A percentile compares a stretch with the other conserved stretches of the same genome.
These are phyloP conservation scores for Peromyscus maniculatus DNA, from an alignment of 2,113 vertebrate genomes.

Conservation along the genomic window DNA sequence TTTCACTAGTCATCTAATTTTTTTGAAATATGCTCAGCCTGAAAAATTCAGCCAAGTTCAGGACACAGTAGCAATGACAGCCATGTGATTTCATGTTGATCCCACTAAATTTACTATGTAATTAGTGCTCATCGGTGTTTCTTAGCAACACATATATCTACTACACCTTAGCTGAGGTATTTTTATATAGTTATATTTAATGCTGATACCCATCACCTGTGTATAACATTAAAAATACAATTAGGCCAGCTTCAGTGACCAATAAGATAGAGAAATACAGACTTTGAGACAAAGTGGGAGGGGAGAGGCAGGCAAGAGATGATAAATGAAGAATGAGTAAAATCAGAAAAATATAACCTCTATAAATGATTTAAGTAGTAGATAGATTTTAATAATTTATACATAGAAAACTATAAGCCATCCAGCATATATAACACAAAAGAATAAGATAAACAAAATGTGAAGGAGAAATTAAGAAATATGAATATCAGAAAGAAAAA, in stretches of 20 bases:
- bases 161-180: neutral
- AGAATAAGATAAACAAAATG: neutral
- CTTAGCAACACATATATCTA: neutral
- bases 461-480: neutral
- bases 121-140: neutral
- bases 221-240: neutral
- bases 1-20: neutral
- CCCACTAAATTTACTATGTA: neutral
- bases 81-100: neutral
- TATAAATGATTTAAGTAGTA: constrained; percentile 5
- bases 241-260: neutral
- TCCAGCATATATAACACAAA: neutral
- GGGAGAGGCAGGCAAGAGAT: too few species aligned
- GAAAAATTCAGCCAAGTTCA: neutral
- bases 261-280: neutral
- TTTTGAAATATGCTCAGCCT: neutral
- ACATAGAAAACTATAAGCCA: constrained; percentile 5
- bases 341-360: neutral
- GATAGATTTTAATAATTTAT: neutral
- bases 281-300: neutral
- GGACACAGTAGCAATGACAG: neutral
- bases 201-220: neutral
- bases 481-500: neutral
- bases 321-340: neutral
- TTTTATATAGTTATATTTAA: constrained; percentile 28